These are phyloP conservation scores for Drosophila prolongata DNA, from an alignment of 2,888 invertebrate genomes.

Conservation along the genomic window DNA sequence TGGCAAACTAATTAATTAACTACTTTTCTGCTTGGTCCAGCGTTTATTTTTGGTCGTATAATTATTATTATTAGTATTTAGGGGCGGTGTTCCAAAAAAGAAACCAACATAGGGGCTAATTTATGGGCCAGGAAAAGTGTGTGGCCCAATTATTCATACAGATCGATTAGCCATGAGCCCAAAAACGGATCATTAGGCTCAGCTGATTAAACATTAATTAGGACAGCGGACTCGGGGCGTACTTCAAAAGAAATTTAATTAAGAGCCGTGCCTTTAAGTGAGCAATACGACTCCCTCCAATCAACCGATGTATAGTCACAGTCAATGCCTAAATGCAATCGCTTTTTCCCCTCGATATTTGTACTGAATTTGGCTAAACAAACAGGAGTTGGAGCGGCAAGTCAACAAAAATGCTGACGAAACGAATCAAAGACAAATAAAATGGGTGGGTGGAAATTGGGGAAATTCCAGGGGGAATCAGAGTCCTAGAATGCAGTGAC, in stretches of 20 bases:
- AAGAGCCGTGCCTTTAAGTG: conserved; percentile 17
- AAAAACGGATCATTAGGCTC: conserved; percentile 53
- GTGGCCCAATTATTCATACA: conserved; percentile 59
- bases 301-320: conserved; percentile 45
- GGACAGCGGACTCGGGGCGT: conserved; percentile 7
- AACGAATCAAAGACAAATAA: conserved; percentile 57
- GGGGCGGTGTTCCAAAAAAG: background rate
- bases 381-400: conserved; percentile 11
- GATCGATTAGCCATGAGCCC: conserved; percentile 62
- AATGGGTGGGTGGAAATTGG: conserved; percentile 1
- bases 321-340: conserved; percentile 38
- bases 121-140: conserved; percentile 17
- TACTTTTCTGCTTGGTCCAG: conserved; percentile 45
- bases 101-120: conserved; percentile 1
- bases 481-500: conserved; percentile 9
- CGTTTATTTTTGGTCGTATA: conserved; percentile 50
- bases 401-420: conserved; percentile 45
- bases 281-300: conserved; percentile 22
- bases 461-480: background rate
- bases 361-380: conserved; percentile 33
- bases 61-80: conserved; percentile 53
- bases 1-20: conserved; percentile 60
- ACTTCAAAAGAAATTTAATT: conserved; percentile 45
- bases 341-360: conserved; percentile 20
- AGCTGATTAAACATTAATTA: conserved; percentile 72